Evolutionary conservation across 1,140 invertebrate species (phyloP).

Genomic region (Sitodiplosis mosellana): DNA sequence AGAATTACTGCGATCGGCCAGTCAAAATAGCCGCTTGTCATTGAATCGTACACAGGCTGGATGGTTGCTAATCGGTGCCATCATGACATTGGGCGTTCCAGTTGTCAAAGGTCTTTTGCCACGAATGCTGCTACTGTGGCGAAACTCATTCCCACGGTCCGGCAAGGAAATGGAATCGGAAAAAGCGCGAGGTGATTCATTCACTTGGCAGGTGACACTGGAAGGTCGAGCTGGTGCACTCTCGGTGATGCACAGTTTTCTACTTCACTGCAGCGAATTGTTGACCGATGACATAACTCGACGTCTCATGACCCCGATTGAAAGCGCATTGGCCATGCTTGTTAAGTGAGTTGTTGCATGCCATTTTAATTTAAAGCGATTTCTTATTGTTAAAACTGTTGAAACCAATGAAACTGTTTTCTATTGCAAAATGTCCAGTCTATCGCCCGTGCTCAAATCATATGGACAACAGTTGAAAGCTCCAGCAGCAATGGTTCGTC

Average conservation of each 20-base stretch:
- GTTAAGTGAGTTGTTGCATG: conserved; percentile 51
- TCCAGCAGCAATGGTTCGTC: conserved; percentile 75
- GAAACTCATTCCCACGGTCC: conserved; percentile 92
- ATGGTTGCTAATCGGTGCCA: conserved; percentile 90
- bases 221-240: conserved; percentile 92
- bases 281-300: conserved; percentile 81
- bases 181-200: conserved; percentile 91
- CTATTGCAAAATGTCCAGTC: conserved; percentile 29
- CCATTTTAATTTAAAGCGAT: neutral
- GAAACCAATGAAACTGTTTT: neutral
- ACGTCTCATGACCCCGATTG: conserved; percentile 74
- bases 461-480: conserved; percentile 90
- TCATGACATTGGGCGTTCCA: conserved; percentile 84
- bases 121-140: conserved; percentile 87
- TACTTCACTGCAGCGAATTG: conserved; percentile 77
- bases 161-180: conserved; percentile 92
- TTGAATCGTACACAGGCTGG: conserved; percentile 89
- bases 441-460: conserved; percentile 71
- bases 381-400: neutral
- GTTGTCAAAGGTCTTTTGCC: conserved; percentile 79
- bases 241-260: conserved; percentile 85
- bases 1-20: conserved; percentile 89
- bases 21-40: conserved; percentile 87
- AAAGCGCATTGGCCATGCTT: conserved; percentile 85
- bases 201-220: conserved; percentile 97